Conservation (phyloP, 2,888 invertebrate genomes). For the Napeogenes inachia region DNA sequence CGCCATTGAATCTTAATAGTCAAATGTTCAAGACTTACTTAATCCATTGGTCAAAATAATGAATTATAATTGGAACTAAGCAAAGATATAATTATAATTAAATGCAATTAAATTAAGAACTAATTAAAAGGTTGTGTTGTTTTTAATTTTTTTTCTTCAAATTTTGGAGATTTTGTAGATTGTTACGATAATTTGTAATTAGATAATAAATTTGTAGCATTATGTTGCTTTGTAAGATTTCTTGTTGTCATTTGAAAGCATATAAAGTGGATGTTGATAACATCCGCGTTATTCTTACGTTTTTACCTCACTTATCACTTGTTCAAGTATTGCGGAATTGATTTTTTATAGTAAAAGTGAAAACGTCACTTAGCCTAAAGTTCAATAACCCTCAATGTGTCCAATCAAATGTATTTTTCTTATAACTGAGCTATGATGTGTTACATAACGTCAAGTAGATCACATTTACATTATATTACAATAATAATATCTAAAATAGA, state of each 20-base stretch:
- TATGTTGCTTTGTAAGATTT: slow-evolving; percentile 1
- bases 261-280: slow-evolving; percentile 29
- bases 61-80: too few species aligned
- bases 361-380: slow-evolving; percentile 44
- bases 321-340: slow-evolving; percentile 49
- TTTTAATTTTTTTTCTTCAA: too few species aligned
- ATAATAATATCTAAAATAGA: neutral
- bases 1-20: neutral
- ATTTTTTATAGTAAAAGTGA: slow-evolving; percentile 66
- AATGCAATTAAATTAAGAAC: too few species aligned
- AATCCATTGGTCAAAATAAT: too few species aligned
- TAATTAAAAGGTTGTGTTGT: too few species aligned
- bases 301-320: slow-evolving; percentile 57
- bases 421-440: slow-evolving; percentile 7
- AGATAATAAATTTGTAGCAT: slow-evolving; percentile 1
- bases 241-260: slow-evolving; percentile 9
- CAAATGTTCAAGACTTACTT: too few species aligned
- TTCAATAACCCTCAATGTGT: slow-evolving; percentile 27
- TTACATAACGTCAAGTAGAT: too few species aligned
- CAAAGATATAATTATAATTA: too few species aligned
- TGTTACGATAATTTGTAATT: too few species aligned
- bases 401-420: slow-evolving; percentile 24
- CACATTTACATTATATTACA: neutral
- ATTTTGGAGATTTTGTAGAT: too few species aligned
- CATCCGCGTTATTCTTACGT: slow-evolving; percentile 59